phyloP scores from a whole-genome alignment of 1,140 invertebrate genomes.

The Ephestia elutella region DNA sequence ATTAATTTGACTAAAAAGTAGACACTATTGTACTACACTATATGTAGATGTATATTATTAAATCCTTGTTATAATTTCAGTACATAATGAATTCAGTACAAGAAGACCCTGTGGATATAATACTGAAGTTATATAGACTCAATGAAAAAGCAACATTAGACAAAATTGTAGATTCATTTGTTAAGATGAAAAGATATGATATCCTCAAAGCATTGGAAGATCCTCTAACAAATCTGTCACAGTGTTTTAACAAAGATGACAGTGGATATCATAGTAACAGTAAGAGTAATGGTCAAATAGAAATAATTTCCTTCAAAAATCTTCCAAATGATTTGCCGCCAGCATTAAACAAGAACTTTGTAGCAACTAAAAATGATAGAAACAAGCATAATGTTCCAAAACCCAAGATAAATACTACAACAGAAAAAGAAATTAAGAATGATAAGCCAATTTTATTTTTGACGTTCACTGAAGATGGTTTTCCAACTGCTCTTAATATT shows the following conservation, averaged over 20 bases:
- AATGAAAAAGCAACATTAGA: conserved; percentile 66
- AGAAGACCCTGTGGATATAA: conserved; percentile 61
- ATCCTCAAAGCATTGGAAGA: conserved; percentile 63
- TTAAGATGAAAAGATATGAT: conserved; percentile 64
- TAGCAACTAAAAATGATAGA: conserved; percentile 39
- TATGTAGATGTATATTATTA: too few relatives aligned
- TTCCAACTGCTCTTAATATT: conserved; percentile 59
- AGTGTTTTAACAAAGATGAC: conserved; percentile 57
- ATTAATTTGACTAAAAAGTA: too few relatives aligned
- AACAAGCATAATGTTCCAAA: conserved; percentile 41
- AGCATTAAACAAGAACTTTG: conserved; percentile 54
- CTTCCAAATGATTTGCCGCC: conserved; percentile 56
- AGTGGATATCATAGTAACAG: conserved; percentile 63
- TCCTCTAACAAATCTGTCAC: conserved; percentile 46
- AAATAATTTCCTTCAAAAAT: conserved; percentile 58
- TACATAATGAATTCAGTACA: conserved; percentile 64
- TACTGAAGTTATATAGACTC: conserved; percentile 64
- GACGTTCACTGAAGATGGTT: conserved; percentile 67
- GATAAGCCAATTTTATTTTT: conserved; percentile 58
- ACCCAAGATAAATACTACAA: conserved; percentile 29
- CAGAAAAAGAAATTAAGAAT: conserved; percentile 34
- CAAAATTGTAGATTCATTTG: conserved; percentile 61
- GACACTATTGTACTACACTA: too few relatives aligned
- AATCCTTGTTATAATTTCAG: conserved; percentile 39
- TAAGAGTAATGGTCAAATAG: conserved; percentile 40